Evolutionary conservation across 2,797 vertebrate species (phyloP).

Genomic region (Pseudopleuronectes americanus): DNA sequence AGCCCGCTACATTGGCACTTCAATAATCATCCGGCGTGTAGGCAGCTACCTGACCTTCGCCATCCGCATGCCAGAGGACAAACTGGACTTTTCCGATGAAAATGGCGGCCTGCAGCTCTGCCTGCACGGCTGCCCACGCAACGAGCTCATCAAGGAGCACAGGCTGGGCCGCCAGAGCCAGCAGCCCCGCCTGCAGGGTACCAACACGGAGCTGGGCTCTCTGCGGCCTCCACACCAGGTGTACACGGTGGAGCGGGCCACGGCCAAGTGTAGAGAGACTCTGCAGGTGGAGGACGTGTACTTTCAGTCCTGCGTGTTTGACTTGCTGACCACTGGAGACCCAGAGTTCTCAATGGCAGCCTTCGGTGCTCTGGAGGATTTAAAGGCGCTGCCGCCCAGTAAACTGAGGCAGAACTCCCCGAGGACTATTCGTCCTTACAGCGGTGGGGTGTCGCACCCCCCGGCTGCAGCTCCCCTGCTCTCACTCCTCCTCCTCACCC

Average conservation of each 20-base stretch:
- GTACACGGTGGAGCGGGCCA: constrained; percentile 85
- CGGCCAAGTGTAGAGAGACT: constrained; percentile 84
- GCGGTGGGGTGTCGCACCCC: constrained; percentile 46
- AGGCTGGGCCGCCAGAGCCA: constrained; percentile 77
- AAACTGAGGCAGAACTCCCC: constrained; percentile 84
- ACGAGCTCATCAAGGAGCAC: constrained; percentile 88
- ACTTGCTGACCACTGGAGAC: constrained; percentile 88
- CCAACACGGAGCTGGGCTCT: constrained; percentile 65
- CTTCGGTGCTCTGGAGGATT: constrained; percentile 85
- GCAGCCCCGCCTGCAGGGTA: constrained; percentile 66
- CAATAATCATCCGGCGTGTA: constrained; percentile 85
- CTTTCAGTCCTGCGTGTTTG: constrained; percentile 90
- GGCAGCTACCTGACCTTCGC: constrained; percentile 89
- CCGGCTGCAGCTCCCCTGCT: constrained; percentile 53
- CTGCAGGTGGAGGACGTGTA: constrained; percentile 89
- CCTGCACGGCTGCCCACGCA: constrained; percentile 86
- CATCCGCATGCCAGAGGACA: constrained; percentile 87
- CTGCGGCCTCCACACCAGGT: constrained; percentile 74
- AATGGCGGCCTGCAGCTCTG: constrained; percentile 85
- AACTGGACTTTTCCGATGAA: constrained; percentile 80
- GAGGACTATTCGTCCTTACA: constrained; percentile 75
- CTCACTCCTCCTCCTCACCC: constrained; percentile 68
- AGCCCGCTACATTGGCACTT: constrained; percentile 86
- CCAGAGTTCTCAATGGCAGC: constrained; percentile 88
- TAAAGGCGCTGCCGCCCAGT: constrained; percentile 86